Base-by-base conservation (phyloP, 2,797 vertebrate species). In the Sphaeramia orbicularis region DNA sequence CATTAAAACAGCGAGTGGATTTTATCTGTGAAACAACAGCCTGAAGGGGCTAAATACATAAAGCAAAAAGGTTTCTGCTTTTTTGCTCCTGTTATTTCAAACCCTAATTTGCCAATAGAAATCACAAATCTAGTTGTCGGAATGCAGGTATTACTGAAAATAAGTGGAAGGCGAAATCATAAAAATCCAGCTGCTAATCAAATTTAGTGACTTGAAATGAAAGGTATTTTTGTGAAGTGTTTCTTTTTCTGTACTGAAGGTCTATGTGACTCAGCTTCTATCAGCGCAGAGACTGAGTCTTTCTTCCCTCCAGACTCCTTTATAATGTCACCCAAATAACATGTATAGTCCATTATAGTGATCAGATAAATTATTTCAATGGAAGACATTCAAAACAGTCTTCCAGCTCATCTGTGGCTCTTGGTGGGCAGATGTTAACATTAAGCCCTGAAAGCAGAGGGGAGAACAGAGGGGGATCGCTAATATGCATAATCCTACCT, bases 401-500 rank as follows among this genome's bases (percentile, higher is more conserved):
- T 67, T 67, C 32, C 63, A 62, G 65, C 80, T 89, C 83, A 73
- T 84, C 69, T 80, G 60, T 58, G 58, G 71, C 65, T 82, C 83
- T 76, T 6, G 53, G 80, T 80, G 78, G 74, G 74, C 76, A 84
- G 84, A 88, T 90, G 86, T 90, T 86, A 86, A 80, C 82, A 89
- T 81, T 83, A 86, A 89, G 70, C 78, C 80, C 77, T 88, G 78
- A 86, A 84, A 88, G 88, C 81, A 80, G 71, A 73, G 73, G 58
- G 62, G 54, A 67, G 70, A 83, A 72, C 63, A 65, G 53, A 82
- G 80, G 74, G 83, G 78, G 83, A 67, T 65, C 19, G 8, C 81
- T 89, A 83, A 91, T 90, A 84, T 89, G 87, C 80, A 89, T 93
- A 93, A 93, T 93, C 89, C 89, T 81, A 66, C 91, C 92, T 88